These are phyloP conservation scores for Anguilla rostrata DNA, from an alignment of 2,113 vertebrate genomes.

Conservation along the genomic window DNA sequence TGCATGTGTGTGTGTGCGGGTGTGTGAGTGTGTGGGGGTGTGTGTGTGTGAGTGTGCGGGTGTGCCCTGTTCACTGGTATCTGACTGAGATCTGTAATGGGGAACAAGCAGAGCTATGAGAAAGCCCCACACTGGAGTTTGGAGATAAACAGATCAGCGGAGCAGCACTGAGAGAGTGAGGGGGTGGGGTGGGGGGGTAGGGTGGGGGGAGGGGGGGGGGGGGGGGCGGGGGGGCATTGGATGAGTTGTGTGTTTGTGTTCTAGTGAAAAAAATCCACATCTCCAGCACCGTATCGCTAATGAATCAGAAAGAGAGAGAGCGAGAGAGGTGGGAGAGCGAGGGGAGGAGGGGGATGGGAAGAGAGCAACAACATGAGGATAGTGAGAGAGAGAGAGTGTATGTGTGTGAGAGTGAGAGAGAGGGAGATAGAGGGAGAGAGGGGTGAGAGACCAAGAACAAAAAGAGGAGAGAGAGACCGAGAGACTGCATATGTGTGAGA, in stretches of 20 bases:
- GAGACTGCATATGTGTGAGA: background rate
- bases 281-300: conserved; percentile 8
- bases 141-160: background rate
- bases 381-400: no score
- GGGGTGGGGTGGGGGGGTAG: no score
- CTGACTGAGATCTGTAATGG: background rate
- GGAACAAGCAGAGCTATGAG: background rate
- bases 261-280: background rate
- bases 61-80: background rate
- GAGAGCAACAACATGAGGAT: no score
- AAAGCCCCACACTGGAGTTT: background rate
- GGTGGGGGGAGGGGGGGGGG: no score
- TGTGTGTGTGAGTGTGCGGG: no score
- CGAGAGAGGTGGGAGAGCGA: background rate
- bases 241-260: background rate
- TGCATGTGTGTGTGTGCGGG: no score
- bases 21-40: no score
- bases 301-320: background rate
- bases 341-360: background rate
- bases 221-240: background rate
- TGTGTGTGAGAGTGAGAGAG: no score
- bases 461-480: background rate
- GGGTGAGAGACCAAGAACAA: background rate
- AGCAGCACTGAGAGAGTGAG: background rate
- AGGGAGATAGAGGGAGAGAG: background rate